phyloP scores from a whole-genome alignment of 2,888 invertebrate species.

The Diarsia mendica region DNA sequence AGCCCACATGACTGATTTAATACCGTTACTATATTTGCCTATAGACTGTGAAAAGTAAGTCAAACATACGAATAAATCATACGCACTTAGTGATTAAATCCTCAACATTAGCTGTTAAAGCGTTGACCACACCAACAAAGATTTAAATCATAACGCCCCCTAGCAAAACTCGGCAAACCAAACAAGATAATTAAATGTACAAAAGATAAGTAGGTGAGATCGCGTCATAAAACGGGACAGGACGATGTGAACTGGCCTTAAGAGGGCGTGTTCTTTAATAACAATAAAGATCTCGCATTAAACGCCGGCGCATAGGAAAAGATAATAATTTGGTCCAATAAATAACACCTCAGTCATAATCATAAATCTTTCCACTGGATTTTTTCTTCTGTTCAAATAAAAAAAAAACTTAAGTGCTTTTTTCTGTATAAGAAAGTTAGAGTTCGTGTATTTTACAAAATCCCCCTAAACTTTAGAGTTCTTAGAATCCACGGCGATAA shows the following conservation, averaged over 20 bases:
- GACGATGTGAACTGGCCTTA: constrained; percentile 20
- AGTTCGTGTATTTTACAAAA: constrained; percentile 56
- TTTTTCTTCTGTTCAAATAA: constrained; percentile 55
- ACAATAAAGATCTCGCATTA: constrained; percentile 58
- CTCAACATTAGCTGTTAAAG: constrained; percentile 13
- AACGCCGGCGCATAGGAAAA: constrained; percentile 47
- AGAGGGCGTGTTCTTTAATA: constrained; percentile 38
- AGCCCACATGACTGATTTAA: not conserved
- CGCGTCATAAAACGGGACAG: not conserved
- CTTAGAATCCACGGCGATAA: constrained; percentile 45
- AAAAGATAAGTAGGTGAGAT: not conserved
- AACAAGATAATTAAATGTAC: not conserved
- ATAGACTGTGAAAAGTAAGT: constrained; percentile 22
- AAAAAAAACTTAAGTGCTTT: constrained; percentile 65
- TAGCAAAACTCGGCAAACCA: not conserved
- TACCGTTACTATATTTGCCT: constrained; percentile 12
- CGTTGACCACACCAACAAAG: constrained; percentile 4
- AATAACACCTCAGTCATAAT: constrained; percentile 63
- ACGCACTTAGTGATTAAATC: constrained; percentile 21
- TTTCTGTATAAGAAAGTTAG: constrained; percentile 65
- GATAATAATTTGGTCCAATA: constrained; percentile 62
- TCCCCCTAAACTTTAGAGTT: constrained; percentile 43
- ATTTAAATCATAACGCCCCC: constrained; percentile 14
- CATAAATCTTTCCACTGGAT: constrained; percentile 60
- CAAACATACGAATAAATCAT: constrained; percentile 24